A percentile compares a stretch with the other conserved stretches of the same genome.
phyloP scores from a whole-genome alignment of 2,113 vertebrate genomes.

The Actinemys pallida region DNA sequence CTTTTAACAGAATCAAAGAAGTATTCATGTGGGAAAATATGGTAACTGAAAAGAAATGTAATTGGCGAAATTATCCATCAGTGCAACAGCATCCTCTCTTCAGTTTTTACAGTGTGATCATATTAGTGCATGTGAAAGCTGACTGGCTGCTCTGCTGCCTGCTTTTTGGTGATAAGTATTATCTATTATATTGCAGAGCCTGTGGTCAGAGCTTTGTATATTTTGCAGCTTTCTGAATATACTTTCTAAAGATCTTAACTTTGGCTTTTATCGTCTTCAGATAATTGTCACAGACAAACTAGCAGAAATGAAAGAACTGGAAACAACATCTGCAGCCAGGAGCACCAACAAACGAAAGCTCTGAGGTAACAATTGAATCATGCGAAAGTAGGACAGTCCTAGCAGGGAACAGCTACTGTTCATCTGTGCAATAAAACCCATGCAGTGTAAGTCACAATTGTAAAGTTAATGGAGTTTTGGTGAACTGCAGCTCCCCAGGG shows the following conservation, averaged over 20 bases:
- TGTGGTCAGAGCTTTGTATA: constrained; percentile 9
- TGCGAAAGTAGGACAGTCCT: constrained; percentile 20
- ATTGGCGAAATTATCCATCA: constrained; percentile 42
- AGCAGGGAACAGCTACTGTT: not conserved
- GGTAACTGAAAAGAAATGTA: constrained; percentile 23
- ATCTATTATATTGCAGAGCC: constrained; percentile 48
- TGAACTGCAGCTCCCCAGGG: constrained; percentile 19
- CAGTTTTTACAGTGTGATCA: constrained; percentile 25
- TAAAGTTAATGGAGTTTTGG: constrained; percentile 52
- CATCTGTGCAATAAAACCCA: constrained; percentile 36
- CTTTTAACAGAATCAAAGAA: constrained; percentile 31
- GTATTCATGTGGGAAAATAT: constrained; percentile 23
- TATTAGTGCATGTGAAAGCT: constrained; percentile 24
- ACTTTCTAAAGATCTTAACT: constrained; percentile 44
- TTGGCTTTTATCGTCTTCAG: constrained; percentile 41
- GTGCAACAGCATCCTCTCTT: constrained; percentile 30
- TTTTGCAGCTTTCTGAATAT: constrained; percentile 30
- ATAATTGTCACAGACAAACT: constrained; percentile 48
- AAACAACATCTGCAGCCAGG: constrained; percentile 8
- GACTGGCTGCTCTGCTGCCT: constrained; percentile 43
- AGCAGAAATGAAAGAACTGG: constrained; percentile 22
- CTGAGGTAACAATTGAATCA: not conserved
- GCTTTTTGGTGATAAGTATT: constrained; percentile 65
- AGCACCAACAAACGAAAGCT: not conserved
- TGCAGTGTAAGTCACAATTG: not conserved